phyloP scores from a whole-genome alignment of 2,888 invertebrate genomes.

The Temnothorax ravouxi region DNA sequence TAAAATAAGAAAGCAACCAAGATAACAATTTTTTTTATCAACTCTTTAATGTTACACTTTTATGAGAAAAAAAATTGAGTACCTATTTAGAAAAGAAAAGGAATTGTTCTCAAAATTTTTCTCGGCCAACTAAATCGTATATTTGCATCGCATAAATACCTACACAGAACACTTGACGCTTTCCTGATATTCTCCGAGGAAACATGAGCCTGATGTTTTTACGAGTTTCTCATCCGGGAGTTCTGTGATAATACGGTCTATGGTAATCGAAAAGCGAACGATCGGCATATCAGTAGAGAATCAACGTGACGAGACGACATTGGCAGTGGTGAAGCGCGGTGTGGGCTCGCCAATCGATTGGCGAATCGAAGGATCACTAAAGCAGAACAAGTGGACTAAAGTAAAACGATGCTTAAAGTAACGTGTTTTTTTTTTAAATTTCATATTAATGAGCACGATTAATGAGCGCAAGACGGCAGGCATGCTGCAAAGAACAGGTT shows the following conservation, averaged over 20 bases:
- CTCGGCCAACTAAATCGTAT: neutral
- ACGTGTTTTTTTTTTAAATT: neutral
- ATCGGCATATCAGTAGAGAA: neutral
- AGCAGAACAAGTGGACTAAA: too few relatives aligned
- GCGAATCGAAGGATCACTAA: neutral
- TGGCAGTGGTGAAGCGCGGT: too few relatives aligned
- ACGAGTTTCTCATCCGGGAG: neutral
- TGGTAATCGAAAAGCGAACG: neutral
- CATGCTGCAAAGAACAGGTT: conserved; percentile 61
- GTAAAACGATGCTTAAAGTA: too few relatives aligned
- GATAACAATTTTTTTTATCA: neutral
- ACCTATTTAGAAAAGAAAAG: too few relatives aligned
- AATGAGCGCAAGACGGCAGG: neutral
- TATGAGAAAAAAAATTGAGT: too few relatives aligned
- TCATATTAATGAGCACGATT: neutral
- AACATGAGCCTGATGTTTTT: neutral
- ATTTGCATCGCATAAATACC: neutral
- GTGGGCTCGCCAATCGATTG: neutral
- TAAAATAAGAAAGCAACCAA: neutral
- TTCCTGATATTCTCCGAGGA: neutral
- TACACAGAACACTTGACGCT: neutral
- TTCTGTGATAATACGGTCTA: neutral
- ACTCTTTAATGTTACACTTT: too few relatives aligned
- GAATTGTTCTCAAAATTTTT: too few relatives aligned
- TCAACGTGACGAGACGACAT: neutral